phyloP scores from a whole-genome alignment of 2,113 vertebrate species.

The Nyctereutes procyonoides region DNA sequence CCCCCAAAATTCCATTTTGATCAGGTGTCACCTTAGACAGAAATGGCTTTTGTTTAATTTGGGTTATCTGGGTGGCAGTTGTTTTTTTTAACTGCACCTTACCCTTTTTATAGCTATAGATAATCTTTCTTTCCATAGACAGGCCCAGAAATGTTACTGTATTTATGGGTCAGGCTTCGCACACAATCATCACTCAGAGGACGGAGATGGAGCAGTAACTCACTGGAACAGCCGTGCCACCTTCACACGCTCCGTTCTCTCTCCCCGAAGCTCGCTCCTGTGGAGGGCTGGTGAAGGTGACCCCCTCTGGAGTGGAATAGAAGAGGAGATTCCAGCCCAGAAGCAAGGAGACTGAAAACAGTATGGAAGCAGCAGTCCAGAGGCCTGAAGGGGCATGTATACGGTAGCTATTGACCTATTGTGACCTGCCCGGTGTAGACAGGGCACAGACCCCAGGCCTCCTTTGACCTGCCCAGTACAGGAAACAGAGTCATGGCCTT shows the following conservation, averaged over 20 bases:
- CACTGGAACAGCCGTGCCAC: neutral
- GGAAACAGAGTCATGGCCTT: neutral
- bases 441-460: neutral
- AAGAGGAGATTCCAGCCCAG: neutral
- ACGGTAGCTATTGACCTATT: fast-evolving
- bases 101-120: slow-evolving; percentile 34
- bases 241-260: neutral
- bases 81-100: neutral
- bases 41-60: slow-evolving; percentile 37
- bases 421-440: neutral
- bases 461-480: neutral
- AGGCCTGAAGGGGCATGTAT: fast-evolving
- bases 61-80: slow-evolving; percentile 9
- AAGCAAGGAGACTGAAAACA: neutral
- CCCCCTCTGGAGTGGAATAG: neutral
- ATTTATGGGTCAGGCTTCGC: slow-evolving; percentile 18
- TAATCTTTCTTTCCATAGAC: slow-evolving; percentile 36
- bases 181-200: neutral
- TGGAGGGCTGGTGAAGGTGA: neutral
- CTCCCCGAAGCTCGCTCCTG: neutral
- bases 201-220: neutral
- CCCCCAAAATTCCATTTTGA: slow-evolving; percentile 14
- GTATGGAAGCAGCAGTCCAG: neutral
- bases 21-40: slow-evolving; percentile 1
- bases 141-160: neutral